Base-by-base conservation (phyloP, 2,113 vertebrate genomes). In the Oncorhynchus clarkii region DNA sequence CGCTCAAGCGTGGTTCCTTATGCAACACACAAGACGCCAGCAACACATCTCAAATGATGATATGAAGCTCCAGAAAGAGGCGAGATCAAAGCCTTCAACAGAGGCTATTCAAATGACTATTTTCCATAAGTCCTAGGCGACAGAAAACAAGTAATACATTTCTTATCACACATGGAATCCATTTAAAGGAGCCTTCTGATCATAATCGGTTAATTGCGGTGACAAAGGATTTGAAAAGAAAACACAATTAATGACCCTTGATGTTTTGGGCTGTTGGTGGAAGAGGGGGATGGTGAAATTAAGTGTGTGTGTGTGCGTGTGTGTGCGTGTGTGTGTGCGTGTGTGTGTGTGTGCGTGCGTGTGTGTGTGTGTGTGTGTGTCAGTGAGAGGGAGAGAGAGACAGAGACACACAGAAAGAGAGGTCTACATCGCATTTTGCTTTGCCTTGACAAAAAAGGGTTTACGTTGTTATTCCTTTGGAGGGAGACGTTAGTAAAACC, bases 61-160 rank as follows among this genome's bases (percentile, higher is more conserved):
- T 86, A 88, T 86, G 86, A 86, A 80, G 72, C 84, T 83, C 71
- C 79, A 92, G 88, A 91, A 89, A 92, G 89, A 91, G 90, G 85
- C 84, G 77, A 93, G 91, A 95, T 95, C 93, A 95, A 95, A 96
- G 93, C 87, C 79, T 93, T 90, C 92, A 89, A 93, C 93, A 86
- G 92, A 90, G 88, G 89, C 90, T 91, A 89, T 95, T 93, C 91
- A 92, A 89, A 94, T 95, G 92, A 94, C 92, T 93, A 87, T 93
- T 92, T 91, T 94, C 92, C 92, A 92, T 91, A 90, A 92, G 89
- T 90, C 90, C 89, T 87, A 89, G 90, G 88, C 89, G 90, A 92
- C 92, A 92, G 90, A 82, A 92, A 90, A 89, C 86, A 89, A 91
- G 90, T 86, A 88, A 88, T 88, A 90, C 93, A 91, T 93, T 89